Evolutionary conservation across 1,140 invertebrate genomes (phyloP).

Genomic region (Ptiloglossa arizonensis): DNA sequence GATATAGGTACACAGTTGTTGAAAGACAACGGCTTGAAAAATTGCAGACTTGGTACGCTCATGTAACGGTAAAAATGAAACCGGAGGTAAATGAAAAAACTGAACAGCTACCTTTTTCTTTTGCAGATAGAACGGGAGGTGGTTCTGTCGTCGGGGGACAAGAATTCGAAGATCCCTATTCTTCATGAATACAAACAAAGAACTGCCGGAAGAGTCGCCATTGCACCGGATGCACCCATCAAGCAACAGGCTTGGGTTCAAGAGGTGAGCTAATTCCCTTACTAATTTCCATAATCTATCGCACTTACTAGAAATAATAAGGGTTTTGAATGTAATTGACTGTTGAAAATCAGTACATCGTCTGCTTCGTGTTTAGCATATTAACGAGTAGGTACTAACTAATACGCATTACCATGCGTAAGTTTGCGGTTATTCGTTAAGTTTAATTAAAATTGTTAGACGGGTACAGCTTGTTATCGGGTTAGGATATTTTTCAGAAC

Average conservation of each 20-base stretch:
- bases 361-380: not conserved
- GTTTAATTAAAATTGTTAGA: no score
- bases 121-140: constrained; percentile 89
- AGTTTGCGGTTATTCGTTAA: no score
- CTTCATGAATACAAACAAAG: constrained; percentile 87
- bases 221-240: constrained; percentile 88
- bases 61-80: no score
- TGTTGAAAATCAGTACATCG: no score
- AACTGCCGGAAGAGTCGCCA: constrained; percentile 82
- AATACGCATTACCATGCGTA: no score
- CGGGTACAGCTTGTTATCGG: no score
- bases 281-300: not conserved
- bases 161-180: constrained; percentile 89
- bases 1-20: no score
- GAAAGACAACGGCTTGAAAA: no score
- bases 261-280: constrained; percentile 72
- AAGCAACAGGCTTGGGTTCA: constrained; percentile 84
- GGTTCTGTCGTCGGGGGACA: constrained; percentile 86
- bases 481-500: no score
- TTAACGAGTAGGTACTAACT: not conserved
- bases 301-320: not conserved
- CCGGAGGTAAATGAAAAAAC: not conserved
- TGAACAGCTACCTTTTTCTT: not conserved
- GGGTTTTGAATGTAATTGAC: not conserved
- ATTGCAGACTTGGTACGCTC: no score